phyloP scores from a whole-genome alignment of 2,888 invertebrate species.

The Sipha maydis region DNA sequence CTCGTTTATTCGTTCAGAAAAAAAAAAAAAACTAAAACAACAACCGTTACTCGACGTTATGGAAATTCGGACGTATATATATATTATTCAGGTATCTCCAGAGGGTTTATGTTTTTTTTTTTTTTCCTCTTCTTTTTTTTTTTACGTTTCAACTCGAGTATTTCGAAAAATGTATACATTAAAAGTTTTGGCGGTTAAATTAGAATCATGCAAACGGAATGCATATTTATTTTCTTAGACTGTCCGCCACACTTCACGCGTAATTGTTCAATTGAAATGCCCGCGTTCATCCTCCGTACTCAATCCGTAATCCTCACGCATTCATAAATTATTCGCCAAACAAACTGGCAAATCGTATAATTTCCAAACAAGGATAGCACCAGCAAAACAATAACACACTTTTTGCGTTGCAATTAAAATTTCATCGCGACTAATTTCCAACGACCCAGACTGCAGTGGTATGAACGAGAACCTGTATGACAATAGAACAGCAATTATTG shows the following conservation, averaged over 20 bases:
- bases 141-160: not conserved
- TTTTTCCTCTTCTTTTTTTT: not conserved
- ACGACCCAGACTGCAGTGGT: too few relatives aligned
- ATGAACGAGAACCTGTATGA: too few relatives aligned
- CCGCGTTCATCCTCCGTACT: not conserved
- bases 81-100: slow-evolving; percentile 6
- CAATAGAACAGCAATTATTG: too few relatives aligned
- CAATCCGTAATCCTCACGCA: not conserved
- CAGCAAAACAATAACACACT: not conserved
- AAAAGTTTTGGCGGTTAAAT: not conserved
- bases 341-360: not conserved
- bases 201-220: not conserved
- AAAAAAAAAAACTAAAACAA: not conserved
- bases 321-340: slow-evolving; percentile 2
- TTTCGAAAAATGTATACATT: not conserved
- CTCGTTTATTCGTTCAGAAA: not conserved
- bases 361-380: not conserved
- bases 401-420: not conserved
- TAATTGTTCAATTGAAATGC: not conserved
- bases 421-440: too few relatives aligned
- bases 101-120: not conserved
- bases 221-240: not conserved
- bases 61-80: not conserved
- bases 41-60: slow-evolving; percentile 9
- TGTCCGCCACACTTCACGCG: not conserved